Evolutionary conservation across 2,113 vertebrate genomes (phyloP), one percentile per base, ranked within the genome.

Genomic region (Periophthalmus modestus): DNA sequence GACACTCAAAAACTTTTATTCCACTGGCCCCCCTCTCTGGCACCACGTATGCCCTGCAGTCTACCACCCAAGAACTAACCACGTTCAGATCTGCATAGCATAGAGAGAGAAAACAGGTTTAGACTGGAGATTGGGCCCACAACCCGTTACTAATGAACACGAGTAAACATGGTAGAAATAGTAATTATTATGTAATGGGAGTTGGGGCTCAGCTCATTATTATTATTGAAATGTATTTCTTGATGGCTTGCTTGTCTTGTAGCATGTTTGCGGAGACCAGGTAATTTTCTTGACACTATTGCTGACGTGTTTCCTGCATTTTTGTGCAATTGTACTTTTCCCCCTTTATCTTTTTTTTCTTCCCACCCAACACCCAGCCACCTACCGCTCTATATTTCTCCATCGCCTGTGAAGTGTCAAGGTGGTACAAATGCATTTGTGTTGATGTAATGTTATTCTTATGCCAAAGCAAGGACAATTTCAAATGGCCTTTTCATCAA

Each of bases 401-500:
- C 62, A 21, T 39, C 18, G 18, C 19, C 34, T 65, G 18, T 65
- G 34, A 39, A 65, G 62, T 39, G 18, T 43, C 34, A 43, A 39
- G 62, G 34, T 65, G 43, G n/a, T n/a, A n/a, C n/a, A 39, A 65
- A 36, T n/a, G 18, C 62, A 39, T 65, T 65, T 18, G 39, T 28
- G 55, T 14, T 23, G 61, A 82, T 74, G 65, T 58, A 47, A 50
- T 34, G 39, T 34, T 66, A 18, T 69, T 68, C 71, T 76, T 19
- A 43, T 36, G 14, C 47, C n/a, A 66, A 72, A 0, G 0, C 65
- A 61, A 66, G 66, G 18, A 34, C 23, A 52, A 63, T 70, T 73
- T 75, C 62, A 77, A 82, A 71, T 77, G 66, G 47, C 78, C 66
- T 82, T 82, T 84, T 81, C 57, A 75, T 84, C 70, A 78, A 72